Conservation (phyloP, 1,140 invertebrate species). For the Diachasmimorpha longicaudata region DNA sequence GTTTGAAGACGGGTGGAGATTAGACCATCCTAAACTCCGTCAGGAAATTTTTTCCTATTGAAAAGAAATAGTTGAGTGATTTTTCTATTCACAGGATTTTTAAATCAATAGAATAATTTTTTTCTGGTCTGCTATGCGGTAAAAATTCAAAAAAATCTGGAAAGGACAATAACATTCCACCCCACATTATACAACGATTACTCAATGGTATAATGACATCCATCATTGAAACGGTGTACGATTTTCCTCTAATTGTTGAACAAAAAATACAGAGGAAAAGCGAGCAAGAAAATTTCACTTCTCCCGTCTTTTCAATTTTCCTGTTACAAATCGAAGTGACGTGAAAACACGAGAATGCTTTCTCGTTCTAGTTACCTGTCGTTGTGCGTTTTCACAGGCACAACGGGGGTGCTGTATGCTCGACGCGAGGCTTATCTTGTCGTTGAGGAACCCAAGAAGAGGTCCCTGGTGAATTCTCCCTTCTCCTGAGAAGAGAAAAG, state of each 20-base stretch:
- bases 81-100: too few relatives aligned
- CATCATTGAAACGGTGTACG: neutral
- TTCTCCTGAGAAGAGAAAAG: neutral
- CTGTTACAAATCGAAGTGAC: constrained; percentile 25
- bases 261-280: neutral
- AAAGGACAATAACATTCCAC: too few relatives aligned
- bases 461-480: neutral
- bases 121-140: too few relatives aligned
- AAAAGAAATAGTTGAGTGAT: too few relatives aligned
- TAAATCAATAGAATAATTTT: too few relatives aligned
- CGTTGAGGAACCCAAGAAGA: constrained; percentile 20
- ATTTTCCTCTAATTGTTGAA: neutral
- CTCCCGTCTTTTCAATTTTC: constrained; percentile 16
- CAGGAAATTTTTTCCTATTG: too few relatives aligned
- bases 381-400: constrained; percentile 9
- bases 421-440: constrained; percentile 54
- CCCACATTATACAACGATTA: too few relatives aligned
- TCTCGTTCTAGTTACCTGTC: constrained; percentile 19
- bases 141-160: too few relatives aligned
- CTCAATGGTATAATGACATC: neutral
- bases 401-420: constrained; percentile 29
- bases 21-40: too few relatives aligned
- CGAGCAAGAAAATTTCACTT: neutral
- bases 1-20: too few relatives aligned
- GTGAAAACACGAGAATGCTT: constrained; percentile 21